These are phyloP conservation scores for Cephalotes varians DNA, from an alignment of 2,888 invertebrate species.

Conservation along the genomic window DNA sequence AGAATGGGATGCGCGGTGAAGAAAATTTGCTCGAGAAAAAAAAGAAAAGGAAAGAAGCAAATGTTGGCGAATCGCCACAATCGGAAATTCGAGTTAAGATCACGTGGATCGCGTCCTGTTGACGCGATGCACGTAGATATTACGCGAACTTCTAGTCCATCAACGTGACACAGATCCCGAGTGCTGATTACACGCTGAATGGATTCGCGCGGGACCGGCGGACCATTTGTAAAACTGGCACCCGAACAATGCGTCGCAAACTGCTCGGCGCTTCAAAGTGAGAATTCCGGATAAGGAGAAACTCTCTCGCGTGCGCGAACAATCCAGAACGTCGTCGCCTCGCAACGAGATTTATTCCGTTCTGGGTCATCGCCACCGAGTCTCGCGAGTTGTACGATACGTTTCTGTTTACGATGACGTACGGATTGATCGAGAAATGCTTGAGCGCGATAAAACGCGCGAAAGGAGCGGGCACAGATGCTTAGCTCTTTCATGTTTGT, in stretches of 20 bases:
- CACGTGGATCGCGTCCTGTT: constrained; percentile 1
- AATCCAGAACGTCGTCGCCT: constrained; percentile 62
- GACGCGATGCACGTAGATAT: neutral
- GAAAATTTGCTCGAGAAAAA: neutral
- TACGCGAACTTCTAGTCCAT: constrained; percentile 5
- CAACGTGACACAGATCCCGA: constrained; percentile 10
- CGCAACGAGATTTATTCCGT: constrained; percentile 53
- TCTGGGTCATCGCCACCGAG: constrained; percentile 58
- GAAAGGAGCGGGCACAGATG: neutral
- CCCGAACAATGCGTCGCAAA: constrained; percentile 38
- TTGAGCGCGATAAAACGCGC: neutral
- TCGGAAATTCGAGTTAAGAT: neutral
- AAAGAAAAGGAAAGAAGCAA: too few relatives aligned
- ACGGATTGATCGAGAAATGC: constrained; percentile 5
- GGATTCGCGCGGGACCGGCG: constrained; percentile 19
- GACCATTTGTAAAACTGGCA: constrained; percentile 33
- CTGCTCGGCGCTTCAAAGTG: constrained; percentile 47
- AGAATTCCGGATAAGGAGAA: constrained; percentile 55
- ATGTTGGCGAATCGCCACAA: neutral
- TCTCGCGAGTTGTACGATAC: constrained; percentile 35
- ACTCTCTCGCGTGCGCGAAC: constrained; percentile 60
- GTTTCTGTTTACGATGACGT: constrained; percentile 42
- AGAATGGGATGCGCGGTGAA: neutral
- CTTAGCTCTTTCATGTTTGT: neutral
- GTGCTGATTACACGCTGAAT: constrained; percentile 21